Base-by-base conservation (phyloP, 2,888 invertebrate genomes). In the Siphonodentalium dalli region DNA sequence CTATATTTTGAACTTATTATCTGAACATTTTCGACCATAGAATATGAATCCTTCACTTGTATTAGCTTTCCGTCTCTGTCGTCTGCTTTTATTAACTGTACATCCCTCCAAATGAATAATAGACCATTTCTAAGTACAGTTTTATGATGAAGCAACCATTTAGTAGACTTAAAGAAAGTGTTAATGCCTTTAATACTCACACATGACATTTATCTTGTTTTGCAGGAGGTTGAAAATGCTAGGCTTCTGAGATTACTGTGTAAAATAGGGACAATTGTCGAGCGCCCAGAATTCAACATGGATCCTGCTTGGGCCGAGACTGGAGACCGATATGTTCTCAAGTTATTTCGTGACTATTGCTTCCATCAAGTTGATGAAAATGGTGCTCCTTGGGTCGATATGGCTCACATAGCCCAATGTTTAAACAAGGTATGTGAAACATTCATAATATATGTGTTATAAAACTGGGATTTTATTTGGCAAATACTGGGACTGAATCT, bases 281-380 rank as follows among this genome's bases (percentile, higher is more conserved):
- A 99, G 81, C 85, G 98, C 63, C 93, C 94, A 28, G 96, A 97
- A 80, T 87, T 94, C 75, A 92, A 93, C 81, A 84, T 93, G 87
- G 97, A 98, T 82, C 87, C 90, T 11, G 87, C 91, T 13, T 99
- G 99, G 98, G 90, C 95, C 29, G 99, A 99, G 84, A 98, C 97
- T 21, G 98, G 97, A 20, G 95, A 98, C 84, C 88, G 98, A 47
- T 99, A 98, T 84, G 91, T 99, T 90, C 85, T 99, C 83, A 98
- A 98, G 84, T 84, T 99, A 79, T 99, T 97, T 86, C 87, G 98
- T 59, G 98, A 99, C 85, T 95, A 93, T 82, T 86, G 98, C 74
- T 98, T 99, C 84, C 98, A 99, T 85, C 91, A 95, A 82, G 76
- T 77, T 26, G 92, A 95, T 61, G 88, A 90, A 15, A 89, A 90